Conservation (phyloP, 2,888 invertebrate genomes). For the Agriotes lineatus region DNA sequence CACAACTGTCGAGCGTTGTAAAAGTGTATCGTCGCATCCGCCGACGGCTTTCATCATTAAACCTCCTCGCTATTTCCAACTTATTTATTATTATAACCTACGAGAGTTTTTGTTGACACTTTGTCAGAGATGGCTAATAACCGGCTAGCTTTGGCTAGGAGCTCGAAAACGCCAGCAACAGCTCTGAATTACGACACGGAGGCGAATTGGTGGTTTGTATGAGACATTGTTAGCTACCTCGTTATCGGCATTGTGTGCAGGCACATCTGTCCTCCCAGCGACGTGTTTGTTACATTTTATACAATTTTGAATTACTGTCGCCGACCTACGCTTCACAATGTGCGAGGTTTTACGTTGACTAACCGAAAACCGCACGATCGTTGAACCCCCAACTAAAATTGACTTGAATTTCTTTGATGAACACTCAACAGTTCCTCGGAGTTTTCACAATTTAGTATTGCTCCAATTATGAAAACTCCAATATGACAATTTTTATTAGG, state of each 20-base stretch:
- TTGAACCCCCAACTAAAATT: too few species aligned
- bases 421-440: too few species aligned
- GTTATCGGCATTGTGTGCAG: slow-evolving; percentile 62
- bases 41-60: slow-evolving; percentile 50
- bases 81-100: slow-evolving; percentile 42
- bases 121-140: slow-evolving; percentile 37
- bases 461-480: too few species aligned
- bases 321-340: slow-evolving; percentile 27
- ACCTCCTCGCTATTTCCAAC: slow-evolving; percentile 47
- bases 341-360: too few species aligned
- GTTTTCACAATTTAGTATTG: too few species aligned
- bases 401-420: too few species aligned
- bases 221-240: slow-evolving; percentile 56
- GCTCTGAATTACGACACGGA: slow-evolving; percentile 33
- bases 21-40: slow-evolving; percentile 48
- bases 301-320: slow-evolving; percentile 46
- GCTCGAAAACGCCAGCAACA: slow-evolving; percentile 34
- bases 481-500: too few species aligned
- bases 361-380: too few species aligned
- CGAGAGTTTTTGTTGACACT: slow-evolving; percentile 43
- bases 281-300: slow-evolving; percentile 58
- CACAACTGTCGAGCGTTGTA: slow-evolving; percentile 49
- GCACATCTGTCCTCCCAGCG: slow-evolving; percentile 61
- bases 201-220: slow-evolving; percentile 36
- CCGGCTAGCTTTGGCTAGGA: slow-evolving; percentile 27